Conservation (phyloP, 64 coral and sea anemone species). For the Acropora yongei region DNA sequence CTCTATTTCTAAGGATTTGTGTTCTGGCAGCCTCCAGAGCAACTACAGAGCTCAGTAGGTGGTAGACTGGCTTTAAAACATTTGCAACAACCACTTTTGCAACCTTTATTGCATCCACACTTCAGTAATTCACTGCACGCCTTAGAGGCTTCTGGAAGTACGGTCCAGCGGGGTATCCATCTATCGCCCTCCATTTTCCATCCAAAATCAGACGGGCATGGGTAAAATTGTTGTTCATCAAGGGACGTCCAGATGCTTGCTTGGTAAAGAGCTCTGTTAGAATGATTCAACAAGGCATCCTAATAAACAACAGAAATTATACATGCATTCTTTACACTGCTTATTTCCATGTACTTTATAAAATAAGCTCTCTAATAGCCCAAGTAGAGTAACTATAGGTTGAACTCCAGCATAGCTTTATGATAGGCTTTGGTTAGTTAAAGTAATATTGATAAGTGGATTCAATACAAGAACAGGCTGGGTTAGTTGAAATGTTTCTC, state of each 20-base stretch:
- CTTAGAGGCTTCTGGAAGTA: constrained; percentile 39
- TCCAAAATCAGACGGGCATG: constrained; percentile 4
- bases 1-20: neutral
- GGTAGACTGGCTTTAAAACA: constrained; percentile 19
- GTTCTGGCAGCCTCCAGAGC: constrained; percentile 33
- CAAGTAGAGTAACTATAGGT: too few species aligned
- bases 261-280: too few species aligned
- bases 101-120: constrained; percentile 34
- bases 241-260: too few species aligned
- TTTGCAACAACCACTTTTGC: neutral
- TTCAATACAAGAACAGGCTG: too few species aligned
- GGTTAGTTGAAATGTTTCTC: too few species aligned
- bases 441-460: too few species aligned
- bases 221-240: neutral
- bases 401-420: too few species aligned
- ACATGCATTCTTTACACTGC: neutral
- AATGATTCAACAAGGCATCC: too few species aligned
- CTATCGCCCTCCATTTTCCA: neutral
- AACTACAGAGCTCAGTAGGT: constrained; percentile 40
- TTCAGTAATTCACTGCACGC: constrained; percentile 57
- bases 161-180: constrained; percentile 33
- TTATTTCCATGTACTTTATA: too few species aligned
- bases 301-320: too few species aligned
- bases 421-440: too few species aligned
- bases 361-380: too few species aligned